Conservation (phyloP, 2,888 invertebrate genomes). For the Drosophila acutilabella region DNA sequence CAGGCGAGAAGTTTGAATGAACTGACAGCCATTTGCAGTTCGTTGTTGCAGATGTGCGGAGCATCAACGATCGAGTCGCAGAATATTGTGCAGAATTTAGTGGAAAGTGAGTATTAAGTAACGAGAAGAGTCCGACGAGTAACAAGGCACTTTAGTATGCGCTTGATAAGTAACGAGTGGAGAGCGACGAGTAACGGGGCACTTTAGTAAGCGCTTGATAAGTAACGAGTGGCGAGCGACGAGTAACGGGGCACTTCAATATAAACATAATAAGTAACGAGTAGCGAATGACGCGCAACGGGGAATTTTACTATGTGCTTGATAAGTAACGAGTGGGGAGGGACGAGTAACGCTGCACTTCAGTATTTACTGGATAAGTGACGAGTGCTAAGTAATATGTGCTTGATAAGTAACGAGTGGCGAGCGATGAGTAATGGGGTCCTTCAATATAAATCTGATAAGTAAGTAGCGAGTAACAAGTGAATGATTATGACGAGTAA, state of each 20-base stretch:
- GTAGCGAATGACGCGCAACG: not conserved
- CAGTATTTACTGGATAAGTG: no score
- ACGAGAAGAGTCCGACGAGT: not conserved
- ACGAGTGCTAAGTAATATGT: no score
- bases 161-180: not conserved
- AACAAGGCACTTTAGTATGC: no score
- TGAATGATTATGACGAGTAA: not conserved
- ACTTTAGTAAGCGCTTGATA: no score
- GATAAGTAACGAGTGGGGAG: no score
- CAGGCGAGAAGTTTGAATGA: slow-evolving; percentile 44
- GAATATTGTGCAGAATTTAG: slow-evolving; percentile 58
- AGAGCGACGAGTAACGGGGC: no score
- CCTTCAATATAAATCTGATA: not conserved
- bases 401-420: no score
- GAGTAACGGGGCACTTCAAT: not conserved
- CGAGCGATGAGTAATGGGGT: no score
- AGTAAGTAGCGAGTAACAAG: not conserved
- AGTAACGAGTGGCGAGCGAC: not conserved
- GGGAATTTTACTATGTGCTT: no score
- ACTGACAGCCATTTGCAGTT: slow-evolving; percentile 48
- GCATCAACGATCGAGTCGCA: slow-evolving; percentile 49
- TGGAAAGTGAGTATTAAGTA: slow-evolving; percentile 57
- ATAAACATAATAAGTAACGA: no score
- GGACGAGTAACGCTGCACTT: no score
- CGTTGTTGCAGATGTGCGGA: slow-evolving; percentile 60